Evolutionary conservation across 2,797 vertebrate species (phyloP).

Genomic region (Spinus pinus): DNA sequence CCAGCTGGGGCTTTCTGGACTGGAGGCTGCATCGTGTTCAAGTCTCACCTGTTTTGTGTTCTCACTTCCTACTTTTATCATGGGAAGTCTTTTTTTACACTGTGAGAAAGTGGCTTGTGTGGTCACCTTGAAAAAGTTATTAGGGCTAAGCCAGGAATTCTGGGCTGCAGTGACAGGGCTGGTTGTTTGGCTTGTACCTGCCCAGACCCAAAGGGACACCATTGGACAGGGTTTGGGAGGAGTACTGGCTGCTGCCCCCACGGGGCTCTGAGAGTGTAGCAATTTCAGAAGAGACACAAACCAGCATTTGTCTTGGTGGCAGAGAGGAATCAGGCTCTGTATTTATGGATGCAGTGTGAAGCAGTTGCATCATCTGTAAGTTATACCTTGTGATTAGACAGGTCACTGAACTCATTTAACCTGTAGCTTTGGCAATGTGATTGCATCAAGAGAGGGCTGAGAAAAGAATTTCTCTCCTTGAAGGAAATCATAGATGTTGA

Average conservation of each 20-base stretch:
- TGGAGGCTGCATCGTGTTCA: accelerated
- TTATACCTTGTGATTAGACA: background rate
- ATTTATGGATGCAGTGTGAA: background rate
- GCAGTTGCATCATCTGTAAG: accelerated
- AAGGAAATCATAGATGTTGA: slow-evolving; percentile 1
- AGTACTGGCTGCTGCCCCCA: accelerated
- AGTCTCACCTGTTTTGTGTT: background rate
- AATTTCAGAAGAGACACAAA: background rate
- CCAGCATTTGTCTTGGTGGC: background rate
- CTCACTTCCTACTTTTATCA: background rate
- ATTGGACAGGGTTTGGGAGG: background rate
- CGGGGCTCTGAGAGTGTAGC: accelerated
- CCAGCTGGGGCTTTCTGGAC: background rate
- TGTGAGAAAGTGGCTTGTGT: background rate
- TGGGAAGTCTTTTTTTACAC: background rate
- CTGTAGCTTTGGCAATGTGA: background rate
- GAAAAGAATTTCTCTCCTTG: background rate
- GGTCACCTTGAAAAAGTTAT: background rate
- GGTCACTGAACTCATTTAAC: slow-evolving; percentile 21
- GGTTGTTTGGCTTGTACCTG: background rate
- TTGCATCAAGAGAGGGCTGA: background rate
- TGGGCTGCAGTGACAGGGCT: background rate
- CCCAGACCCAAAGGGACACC: background rate
- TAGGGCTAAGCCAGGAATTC: background rate
- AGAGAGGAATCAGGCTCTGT: background rate